These are phyloP conservation scores for Papilio gigon DNA, from an alignment of 2,888 invertebrate genomes.

Conservation along the genomic window DNA sequence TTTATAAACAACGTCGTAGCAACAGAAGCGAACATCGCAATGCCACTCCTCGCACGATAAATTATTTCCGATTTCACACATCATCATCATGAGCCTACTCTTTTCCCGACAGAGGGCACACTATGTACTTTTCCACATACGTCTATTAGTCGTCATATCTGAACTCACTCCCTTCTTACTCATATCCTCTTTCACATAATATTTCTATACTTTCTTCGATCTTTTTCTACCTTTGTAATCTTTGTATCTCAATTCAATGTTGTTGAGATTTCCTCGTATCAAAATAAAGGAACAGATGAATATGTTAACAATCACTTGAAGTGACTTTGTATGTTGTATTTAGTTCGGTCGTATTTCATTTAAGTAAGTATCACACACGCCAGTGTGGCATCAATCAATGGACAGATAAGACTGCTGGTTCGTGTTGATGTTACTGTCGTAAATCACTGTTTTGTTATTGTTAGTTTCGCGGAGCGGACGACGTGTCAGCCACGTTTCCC, in stretches of 20 bases:
- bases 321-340: constrained; percentile 4
- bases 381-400: constrained; percentile 72
- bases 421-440: constrained; percentile 66
- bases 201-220: too few relatives aligned
- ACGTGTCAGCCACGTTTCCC: constrained; percentile 48
- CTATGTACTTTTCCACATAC: too few relatives aligned
- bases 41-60: not conserved
- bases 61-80: too few relatives aligned
- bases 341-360: constrained; percentile 54
- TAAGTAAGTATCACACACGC: constrained; percentile 55
- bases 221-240: too few relatives aligned
- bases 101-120: too few relatives aligned
- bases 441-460: constrained; percentile 69
- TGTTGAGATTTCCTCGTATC: not conserved
- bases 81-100: too few relatives aligned
- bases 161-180: too few relatives aligned
- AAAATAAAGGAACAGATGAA: not conserved
- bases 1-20: constrained; percentile 7
- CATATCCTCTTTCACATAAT: too few relatives aligned
- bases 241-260: too few relatives aligned
- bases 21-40: constrained; percentile 1
- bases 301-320: not conserved
- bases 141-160: too few relatives aligned
- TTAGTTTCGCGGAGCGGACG: constrained; percentile 41
- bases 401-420: constrained; percentile 67